phyloP scores from a whole-genome alignment of 2,888 invertebrate species.

The Cephus runcator region DNA sequence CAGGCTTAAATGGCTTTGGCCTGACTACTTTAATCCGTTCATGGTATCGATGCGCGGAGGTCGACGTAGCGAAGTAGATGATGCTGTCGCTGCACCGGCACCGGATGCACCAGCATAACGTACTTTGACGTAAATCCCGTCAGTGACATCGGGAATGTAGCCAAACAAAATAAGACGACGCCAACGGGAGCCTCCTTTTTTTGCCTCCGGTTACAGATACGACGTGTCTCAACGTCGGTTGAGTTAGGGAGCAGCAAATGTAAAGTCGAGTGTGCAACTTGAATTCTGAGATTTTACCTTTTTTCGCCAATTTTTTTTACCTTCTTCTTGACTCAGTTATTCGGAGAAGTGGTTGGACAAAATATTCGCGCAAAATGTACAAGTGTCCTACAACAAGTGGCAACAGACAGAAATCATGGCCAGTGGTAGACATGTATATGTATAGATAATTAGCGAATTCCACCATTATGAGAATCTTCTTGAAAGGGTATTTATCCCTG shows the following conservation, averaged over 20 bases:
- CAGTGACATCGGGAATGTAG: constrained; percentile 24
- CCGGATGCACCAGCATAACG: not conserved
- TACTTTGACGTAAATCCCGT: constrained; percentile 19
- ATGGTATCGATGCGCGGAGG: not conserved
- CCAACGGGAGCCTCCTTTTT: constrained; percentile 6
- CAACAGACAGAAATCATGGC: not conserved
- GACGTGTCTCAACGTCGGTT: not conserved
- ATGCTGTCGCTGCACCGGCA: not conserved
- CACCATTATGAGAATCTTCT: not conserved
- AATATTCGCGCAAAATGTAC: not conserved
- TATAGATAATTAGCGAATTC: not conserved
- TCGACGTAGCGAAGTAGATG: not conserved
- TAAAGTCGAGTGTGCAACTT: not conserved
- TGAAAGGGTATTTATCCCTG: not conserved
- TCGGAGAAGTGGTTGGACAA: not conserved
- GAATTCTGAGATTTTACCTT: not conserved
- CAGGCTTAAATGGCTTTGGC: not conserved
- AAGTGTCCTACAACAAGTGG: not conserved
- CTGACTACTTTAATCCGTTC: not conserved
- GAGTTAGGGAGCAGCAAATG: not conserved
- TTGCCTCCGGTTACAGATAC: not conserved
- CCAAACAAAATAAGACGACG: constrained; percentile 32
- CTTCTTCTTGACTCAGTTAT: not conserved
- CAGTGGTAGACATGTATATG: not conserved
- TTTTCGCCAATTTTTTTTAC: not conserved